A percentile compares a stretch with the other conserved stretches of the same genome.
Evolutionary conservation across 2,113 vertebrate genomes (phyloP).

Genomic region (Zapus hudsonius): DNA sequence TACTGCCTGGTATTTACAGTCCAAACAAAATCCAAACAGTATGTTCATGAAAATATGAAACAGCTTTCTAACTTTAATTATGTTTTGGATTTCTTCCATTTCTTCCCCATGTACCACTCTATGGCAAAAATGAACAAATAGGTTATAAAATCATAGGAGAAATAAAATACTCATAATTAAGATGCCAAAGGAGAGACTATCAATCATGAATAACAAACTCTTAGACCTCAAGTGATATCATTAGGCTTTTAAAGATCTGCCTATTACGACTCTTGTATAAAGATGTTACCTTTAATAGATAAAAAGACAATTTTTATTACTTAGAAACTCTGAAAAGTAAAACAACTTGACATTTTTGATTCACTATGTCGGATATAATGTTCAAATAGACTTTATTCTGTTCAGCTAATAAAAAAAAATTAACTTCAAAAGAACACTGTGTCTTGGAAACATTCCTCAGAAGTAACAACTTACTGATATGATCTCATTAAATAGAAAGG

Average conservation of each 20-base stretch:
- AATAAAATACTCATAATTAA: conserved; percentile 52
- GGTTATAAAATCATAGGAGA: conserved; percentile 38
- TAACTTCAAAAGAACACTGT: conserved; percentile 53
- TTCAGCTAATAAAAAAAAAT: conserved; percentile 32
- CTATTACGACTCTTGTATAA: conserved; percentile 45
- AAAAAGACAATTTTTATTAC: conserved; percentile 67
- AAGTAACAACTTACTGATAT: not conserved
- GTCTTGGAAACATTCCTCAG: conserved; percentile 32
- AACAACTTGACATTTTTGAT: conserved; percentile 72
- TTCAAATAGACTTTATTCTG: conserved; percentile 59
- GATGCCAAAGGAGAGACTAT: conserved; percentile 5
- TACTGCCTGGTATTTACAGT: not conserved
- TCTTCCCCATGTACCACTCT: not conserved
- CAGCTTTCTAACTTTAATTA: conserved; percentile 47
- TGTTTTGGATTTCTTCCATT: not conserved
- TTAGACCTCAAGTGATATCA: conserved; percentile 19
- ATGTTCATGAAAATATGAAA: not conserved
- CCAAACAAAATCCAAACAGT: not conserved
- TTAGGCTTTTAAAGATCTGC: conserved; percentile 55
- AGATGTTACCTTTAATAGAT: conserved; percentile 62
- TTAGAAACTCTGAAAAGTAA: conserved; percentile 54
- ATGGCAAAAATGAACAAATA: conserved; percentile 15
- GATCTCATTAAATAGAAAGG: conserved; percentile 36
- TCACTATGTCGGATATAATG: conserved; percentile 46
- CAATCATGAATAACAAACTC: conserved; percentile 39